Base-by-base conservation (phyloP, 2,888 invertebrate genomes). In the Dicyrtomina minuta region DNA sequence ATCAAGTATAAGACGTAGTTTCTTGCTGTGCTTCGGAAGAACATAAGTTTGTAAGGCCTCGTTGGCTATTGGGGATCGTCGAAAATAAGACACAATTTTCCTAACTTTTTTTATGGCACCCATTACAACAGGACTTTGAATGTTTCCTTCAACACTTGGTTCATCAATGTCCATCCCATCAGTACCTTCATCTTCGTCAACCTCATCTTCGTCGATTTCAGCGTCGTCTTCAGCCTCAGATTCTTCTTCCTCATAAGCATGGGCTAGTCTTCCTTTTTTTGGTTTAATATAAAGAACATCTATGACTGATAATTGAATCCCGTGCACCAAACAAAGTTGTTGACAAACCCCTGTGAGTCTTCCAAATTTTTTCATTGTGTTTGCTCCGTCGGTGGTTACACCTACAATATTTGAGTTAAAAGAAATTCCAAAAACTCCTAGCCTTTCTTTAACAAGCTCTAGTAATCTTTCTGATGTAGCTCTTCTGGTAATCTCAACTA, bases 51-150 rank as follows among this genome's bases (percentile, higher is more conserved):
- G 6, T n/a, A 20, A 3, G 3, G 5, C 22, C 20, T 53, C 51
- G 6, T 20, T 53, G 3, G 6, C 22, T 2, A 12, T 17, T 53
- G 22, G 4, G 2, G 51, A 53, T 20, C 22, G 6, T 53, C 22
- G 8, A 22, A 53, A 53, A 69, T 3, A 41, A 15, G 10, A n/a
- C 20, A 8, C 69, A 41, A 22, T 58, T 17, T 15, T 49, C n/a
- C 22, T 2, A 17, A 49, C 49, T 58, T 22, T 49, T 27, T 26
- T 3, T 5, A 53, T 53, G 4, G 51, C 33, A 5, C 8, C 8
- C 3, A 33, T 33, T 5, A 3, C 8, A 33, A 3, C 8, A 33
- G 33, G 8, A 3, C 8, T 33, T 33, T 5, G 4, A 3, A 33
- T 3, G 3, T 33, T 33, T n/a, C n/a, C 33, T 33, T 33, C 33